phyloP scores from a whole-genome alignment of 2,113 vertebrate genomes.

The Apeltes quadracus region DNA sequence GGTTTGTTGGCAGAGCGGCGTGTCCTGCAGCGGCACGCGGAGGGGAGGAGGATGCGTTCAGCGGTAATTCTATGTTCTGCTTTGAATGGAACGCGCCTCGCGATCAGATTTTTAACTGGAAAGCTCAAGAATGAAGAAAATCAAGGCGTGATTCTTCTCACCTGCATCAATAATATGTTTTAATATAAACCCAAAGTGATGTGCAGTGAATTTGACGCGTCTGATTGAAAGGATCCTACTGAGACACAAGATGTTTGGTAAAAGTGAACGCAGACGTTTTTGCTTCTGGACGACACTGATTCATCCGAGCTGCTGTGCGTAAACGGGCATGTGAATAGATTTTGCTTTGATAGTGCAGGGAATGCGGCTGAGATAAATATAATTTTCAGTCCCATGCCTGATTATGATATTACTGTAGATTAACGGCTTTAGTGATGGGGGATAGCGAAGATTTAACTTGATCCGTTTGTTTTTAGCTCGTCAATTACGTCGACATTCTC shows the following conservation, averaged over 20 bases:
- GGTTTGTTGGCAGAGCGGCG: slow-evolving; percentile 13
- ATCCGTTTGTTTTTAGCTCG: slow-evolving; percentile 45
- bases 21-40: slow-evolving; percentile 25
- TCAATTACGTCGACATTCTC: slow-evolving; percentile 19
- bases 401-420: slow-evolving; percentile 48
- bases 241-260: neutral
- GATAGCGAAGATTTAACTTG: slow-evolving; percentile 25
- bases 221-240: neutral
- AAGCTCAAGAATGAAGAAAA: slow-evolving; percentile 27
- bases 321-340: slow-evolving; percentile 36
- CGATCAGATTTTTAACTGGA: slow-evolving; percentile 33
- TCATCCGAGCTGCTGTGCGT: slow-evolving; percentile 35
- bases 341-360: slow-evolving; percentile 13
- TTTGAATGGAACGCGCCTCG: slow-evolving; percentile 26
- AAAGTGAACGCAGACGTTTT: slow-evolving; percentile 7
- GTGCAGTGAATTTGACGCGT: neutral
- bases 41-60: slow-evolving; percentile 29
- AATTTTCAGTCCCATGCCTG: slow-evolving; percentile 27
- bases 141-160: neutral
- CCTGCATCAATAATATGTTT: neutral
- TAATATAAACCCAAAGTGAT: neutral
- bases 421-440: slow-evolving; percentile 25
- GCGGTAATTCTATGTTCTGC: slow-evolving; percentile 24
- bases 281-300: slow-evolving; percentile 16
- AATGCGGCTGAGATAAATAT: slow-evolving; percentile 35